Evolutionary conservation across 2,888 invertebrate species (phyloP).

Genomic region (Andrena minutula): DNA sequence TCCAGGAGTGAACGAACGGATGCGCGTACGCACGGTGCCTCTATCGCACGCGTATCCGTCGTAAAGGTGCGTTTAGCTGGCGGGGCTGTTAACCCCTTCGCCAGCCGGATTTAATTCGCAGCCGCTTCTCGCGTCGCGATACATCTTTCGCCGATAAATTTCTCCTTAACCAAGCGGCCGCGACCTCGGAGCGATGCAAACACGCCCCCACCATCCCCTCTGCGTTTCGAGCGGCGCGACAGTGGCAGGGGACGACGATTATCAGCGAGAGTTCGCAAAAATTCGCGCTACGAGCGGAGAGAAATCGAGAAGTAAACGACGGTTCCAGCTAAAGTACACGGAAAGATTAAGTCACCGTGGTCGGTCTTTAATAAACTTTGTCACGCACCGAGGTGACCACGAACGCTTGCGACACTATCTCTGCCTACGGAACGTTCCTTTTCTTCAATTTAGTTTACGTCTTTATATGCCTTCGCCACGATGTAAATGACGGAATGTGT

Average conservation of each 20-base stretch:
- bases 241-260: neutral
- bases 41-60: constrained; percentile 25
- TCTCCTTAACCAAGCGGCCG: neutral
- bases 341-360: constrained; percentile 11
- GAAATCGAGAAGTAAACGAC: constrained; percentile 10
- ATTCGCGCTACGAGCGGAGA: constrained; percentile 1
- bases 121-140: neutral
- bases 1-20: constrained; percentile 56
- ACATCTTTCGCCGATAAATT: neutral
- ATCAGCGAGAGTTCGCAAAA: constrained; percentile 11
- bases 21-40: constrained; percentile 50
- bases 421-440: neutral
- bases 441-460: neutral
- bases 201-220: no score
- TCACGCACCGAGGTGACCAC: constrained; percentile 9
- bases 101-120: neutral
- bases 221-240: neutral
- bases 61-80: constrained; percentile 36
- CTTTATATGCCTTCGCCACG: no score
- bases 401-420: constrained; percentile 6
- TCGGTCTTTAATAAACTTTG: constrained; percentile 30
- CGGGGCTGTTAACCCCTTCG: constrained; percentile 14
- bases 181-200: neutral
- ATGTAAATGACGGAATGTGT: no score
- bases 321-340: neutral